A percentile compares a stretch with the other conserved stretches of the same genome.
phyloP scores from a whole-genome alignment of 2,113 vertebrate genomes.

The Ramphastos sulfuratus region DNA sequence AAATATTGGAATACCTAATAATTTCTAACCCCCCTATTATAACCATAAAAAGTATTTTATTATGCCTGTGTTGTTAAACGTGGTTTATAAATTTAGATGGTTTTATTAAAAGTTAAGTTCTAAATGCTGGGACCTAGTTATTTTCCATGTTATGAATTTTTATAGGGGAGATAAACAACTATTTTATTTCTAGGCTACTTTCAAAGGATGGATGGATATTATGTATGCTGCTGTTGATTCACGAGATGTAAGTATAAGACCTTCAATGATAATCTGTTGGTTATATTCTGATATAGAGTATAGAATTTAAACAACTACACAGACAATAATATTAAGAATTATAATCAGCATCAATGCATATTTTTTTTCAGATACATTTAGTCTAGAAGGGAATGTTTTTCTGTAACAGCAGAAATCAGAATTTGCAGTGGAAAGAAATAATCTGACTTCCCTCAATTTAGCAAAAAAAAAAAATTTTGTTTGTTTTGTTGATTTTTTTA shows the following conservation, averaged over 20 bases:
- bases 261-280: neutral
- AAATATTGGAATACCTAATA: neutral
- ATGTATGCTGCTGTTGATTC: constrained; percentile 98
- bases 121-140: neutral
- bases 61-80: neutral
- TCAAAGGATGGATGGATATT: constrained; percentile 97
- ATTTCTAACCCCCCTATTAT: neutral
- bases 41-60: neutral
- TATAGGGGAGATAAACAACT: constrained; percentile 8
- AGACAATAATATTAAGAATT: neutral
- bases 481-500: neutral
- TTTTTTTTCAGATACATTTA: neutral
- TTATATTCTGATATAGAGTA: neutral
- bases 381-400: neutral
- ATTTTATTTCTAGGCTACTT: constrained; percentile 88
- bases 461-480: neutral
- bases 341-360: neutral
- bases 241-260: constrained; percentile 74
- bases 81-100: neutral
- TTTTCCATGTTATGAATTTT: neutral
- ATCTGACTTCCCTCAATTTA: neutral
- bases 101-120: neutral
- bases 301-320: neutral
- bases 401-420: neutral
- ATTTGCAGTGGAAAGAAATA: neutral